Conservation (phyloP, 2,113 vertebrate genomes). For the Indicator indicator region DNA sequence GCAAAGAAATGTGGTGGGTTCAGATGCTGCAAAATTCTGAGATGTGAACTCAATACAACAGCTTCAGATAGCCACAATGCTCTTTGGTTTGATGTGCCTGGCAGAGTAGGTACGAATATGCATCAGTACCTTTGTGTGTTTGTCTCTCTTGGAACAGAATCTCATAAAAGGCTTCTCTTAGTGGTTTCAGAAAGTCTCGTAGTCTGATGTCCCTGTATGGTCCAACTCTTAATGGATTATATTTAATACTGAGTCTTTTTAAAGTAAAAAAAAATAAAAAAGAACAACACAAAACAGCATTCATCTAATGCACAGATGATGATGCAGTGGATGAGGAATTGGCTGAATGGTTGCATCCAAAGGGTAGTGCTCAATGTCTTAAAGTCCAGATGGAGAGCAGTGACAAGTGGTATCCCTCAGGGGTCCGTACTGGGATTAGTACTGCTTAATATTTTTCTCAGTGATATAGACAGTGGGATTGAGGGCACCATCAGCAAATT, state of each 20-base stretch:
- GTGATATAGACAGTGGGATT: too few species aligned
- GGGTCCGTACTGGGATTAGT: too few species aligned
- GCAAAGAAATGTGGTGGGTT: rapidly evolving
- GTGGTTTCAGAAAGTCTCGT: not conserved
- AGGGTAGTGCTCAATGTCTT: too few species aligned
- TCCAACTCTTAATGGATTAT: not conserved
- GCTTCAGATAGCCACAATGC: not conserved
- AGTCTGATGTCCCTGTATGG: not conserved
- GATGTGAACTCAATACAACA: not conserved
- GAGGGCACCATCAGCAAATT: too few species aligned
- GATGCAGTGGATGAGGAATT: too few species aligned
- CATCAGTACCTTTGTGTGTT: not conserved
- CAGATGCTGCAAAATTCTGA: not conserved
- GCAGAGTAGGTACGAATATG: not conserved
- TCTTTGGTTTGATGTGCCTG: not conserved
- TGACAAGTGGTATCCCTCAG: too few species aligned
- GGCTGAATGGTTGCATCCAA: too few species aligned
- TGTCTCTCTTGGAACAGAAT: not conserved
- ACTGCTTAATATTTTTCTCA: too few species aligned
- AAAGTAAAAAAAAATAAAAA: not conserved
- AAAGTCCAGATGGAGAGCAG: too few species aligned
- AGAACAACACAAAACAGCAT: not conserved
- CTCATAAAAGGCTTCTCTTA: not conserved
- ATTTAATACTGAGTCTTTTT: not conserved
- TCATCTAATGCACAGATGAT: not conserved